A percentile compares a stretch with the other conserved stretches of the same genome.
These are phyloP conservation scores for Dicentrarchus labrax DNA, from an alignment of 2,113 vertebrate species.

Conservation along the genomic window DNA sequence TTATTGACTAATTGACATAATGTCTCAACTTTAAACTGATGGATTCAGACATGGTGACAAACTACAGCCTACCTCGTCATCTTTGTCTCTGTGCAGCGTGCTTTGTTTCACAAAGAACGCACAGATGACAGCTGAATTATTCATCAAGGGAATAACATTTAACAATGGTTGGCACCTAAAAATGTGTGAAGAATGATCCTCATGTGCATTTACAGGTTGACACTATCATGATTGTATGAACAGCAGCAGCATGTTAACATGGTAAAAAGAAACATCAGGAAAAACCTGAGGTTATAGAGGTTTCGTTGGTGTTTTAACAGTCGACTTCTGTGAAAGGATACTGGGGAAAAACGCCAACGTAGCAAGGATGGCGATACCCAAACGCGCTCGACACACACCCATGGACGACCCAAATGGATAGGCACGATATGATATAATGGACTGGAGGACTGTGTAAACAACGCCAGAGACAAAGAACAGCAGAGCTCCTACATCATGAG, in stretches of 20 bases:
- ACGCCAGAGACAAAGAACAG: conserved; percentile 89
- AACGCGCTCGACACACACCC: conserved; percentile 76
- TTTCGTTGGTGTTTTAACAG: neutral
- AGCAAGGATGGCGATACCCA: conserved; percentile 83
- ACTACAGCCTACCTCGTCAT: conserved; percentile 85
- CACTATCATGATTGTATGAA: neutral
- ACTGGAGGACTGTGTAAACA: conserved; percentile 87
- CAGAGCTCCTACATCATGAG: conserved; percentile 90
- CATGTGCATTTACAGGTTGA: neutral
- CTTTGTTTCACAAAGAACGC: conserved; percentile 83
- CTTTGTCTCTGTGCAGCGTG: conserved; percentile 85
- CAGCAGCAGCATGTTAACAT: conserved; percentile 6
- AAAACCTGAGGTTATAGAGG: too few relatives aligned
- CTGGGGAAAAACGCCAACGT: conserved; percentile 86
- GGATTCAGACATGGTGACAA: too few relatives aligned
- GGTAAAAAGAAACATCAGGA: too few relatives aligned
- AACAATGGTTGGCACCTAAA: neutral
- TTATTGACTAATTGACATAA: too few relatives aligned
- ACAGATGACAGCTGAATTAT: conserved; percentile 84
- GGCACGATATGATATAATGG: conserved; percentile 85
- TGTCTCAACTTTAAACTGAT: neutral
- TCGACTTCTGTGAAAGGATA: conserved; percentile 89
- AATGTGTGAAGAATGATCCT: neutral
- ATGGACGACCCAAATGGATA: conserved; percentile 84
- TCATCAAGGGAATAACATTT: conserved; percentile 72